Evolutionary conservation across 2,113 vertebrate genomes (phyloP).

Genomic region (Puntigrus tetrazona): DNA sequence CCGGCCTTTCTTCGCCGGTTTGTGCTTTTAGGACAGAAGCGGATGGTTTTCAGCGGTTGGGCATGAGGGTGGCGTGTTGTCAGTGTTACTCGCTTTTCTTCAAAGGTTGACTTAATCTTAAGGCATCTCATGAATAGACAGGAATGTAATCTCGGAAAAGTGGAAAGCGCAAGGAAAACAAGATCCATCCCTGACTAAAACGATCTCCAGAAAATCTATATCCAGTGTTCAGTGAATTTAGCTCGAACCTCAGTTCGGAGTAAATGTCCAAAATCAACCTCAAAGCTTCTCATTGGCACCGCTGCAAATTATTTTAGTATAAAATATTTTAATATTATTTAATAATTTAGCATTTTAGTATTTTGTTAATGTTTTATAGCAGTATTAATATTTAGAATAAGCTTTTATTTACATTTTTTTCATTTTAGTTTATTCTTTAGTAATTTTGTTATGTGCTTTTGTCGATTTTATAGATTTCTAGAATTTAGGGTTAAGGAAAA

Average conservation of each 20-base stretch:
- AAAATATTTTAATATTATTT: too few species aligned
- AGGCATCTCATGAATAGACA: background rate
- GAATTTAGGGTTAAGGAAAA: too few species aligned
- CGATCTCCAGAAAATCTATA: background rate
- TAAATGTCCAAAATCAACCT: background rate
- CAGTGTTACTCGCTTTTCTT: background rate
- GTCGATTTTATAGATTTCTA: too few species aligned
- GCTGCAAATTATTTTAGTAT: too few species aligned
- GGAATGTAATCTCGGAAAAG: slow-evolving; percentile 4
- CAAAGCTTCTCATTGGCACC: background rate
- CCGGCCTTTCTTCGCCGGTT: background rate
- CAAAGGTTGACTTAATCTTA: slow-evolving; percentile 21
- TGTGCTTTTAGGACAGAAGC: background rate
- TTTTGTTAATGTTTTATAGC: too few species aligned
- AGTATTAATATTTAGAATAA: too few species aligned
- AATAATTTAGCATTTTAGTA: too few species aligned
- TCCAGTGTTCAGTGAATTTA: background rate
- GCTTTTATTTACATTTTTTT: too few species aligned
- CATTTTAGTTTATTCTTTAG: too few species aligned
- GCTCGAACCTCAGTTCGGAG: background rate
- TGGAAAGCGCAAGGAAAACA: background rate
- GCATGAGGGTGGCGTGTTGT: background rate
- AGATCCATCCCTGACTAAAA: background rate
- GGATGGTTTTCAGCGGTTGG: background rate
- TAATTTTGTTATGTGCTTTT: too few species aligned